Evolutionary conservation across 1,140 invertebrate genomes (phyloP), one percentile per base, ranked within the genome.

Genomic region (Goniozus legneri): DNA sequence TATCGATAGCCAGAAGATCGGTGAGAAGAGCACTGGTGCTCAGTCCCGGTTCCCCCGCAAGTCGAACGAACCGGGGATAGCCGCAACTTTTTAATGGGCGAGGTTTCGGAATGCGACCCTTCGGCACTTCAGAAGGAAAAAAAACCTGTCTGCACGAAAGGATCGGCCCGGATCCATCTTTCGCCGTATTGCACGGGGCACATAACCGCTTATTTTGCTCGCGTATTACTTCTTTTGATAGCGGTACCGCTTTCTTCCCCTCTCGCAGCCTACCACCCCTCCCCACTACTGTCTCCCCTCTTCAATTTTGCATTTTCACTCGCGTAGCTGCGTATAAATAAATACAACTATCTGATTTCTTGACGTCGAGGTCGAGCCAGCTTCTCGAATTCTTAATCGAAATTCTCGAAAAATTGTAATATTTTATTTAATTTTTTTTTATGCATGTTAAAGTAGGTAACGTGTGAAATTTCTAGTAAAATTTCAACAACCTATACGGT

Each of bases 101-200:
- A 4, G 4, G 4, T 10, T 27, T 27, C 24, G 24, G 24, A 27
- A 27, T 27, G 24, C 24, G 24, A 27, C 4, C 24, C 4, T 4
- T 10, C 10, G 24, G n/a, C n/a, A n/a, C 10, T 47, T 46, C 30
- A 36, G 34, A 20, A 35, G 52, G 43, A 47, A 54, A 59, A 59
- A 58, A 59, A 59, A 59, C 57, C 57, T 58, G 57, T 58, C 57
- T 33, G 55, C 42, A 36, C 48, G 51, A 49, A n/a, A 33, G 56
- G 24, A 54, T 53, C 46, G 52, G 54, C 56, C 57, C 58, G 57
- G 41, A 48, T 50, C 44, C 50, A 47, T 50, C 42, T 39, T 44
- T 35, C 30, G 30, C n/a, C n/a, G n/a, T n/a, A n/a, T n/a, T n/a
- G n/a, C n/a, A n/a, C n/a, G n/a, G n/a, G n/a, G n/a, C n/a, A 48